Base-by-base conservation (phyloP, 2,888 invertebrate genomes). In the Octonoba sinensis region DNA sequence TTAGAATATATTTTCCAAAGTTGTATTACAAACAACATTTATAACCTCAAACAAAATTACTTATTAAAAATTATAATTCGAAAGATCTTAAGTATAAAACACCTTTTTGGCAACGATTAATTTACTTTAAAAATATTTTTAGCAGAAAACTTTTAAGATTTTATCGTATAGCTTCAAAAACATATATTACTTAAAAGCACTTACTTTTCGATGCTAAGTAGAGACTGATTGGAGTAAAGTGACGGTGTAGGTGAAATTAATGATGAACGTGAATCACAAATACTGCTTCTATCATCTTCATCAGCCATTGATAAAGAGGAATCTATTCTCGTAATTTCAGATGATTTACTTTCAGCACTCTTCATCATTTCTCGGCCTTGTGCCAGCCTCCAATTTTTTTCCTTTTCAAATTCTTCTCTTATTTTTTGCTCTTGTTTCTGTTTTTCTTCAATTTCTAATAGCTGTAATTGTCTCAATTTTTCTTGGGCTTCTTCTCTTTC, bases 401-500 rank as follows among this genome's bases (percentile, higher is more conserved):
- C 76, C 46, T 76, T 83, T 65, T 77, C 75, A 54, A 83, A 74
- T 16, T 78, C 72, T 46, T 75, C 64, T 20, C 46, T 56, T 16
- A 72, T 15, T 66, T 84, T 78, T 13, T 62, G 46, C 18, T 72
- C 70, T 13, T 66, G 73, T 22, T 59, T 46, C 73, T 51, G 62
- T 22, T 84, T 44, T 51, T 87, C 86, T 66, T 87, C 87, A 73
- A 87, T 86, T 69, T 87, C 86, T 46, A 86, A 84, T 11, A 86
- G 79, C 72, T 86, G 85, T 73, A 73, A 85, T 84, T 71, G 86
- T 85, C 69, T 84, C 84, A 87, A 86, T 82, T 86, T 84, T 85
- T 87, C 86, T 81, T 87, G 87, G 11, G 87, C 86, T 78, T 87
- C 87, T 86, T 86, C 72, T 85, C 84, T 79, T 86, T 86, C 73